Percentiles rank a stretch among this genome's conserved stretches.
Conservation (phyloP, 2,113 vertebrate genomes). For the Petrocephalus microphthalmus region DNA sequence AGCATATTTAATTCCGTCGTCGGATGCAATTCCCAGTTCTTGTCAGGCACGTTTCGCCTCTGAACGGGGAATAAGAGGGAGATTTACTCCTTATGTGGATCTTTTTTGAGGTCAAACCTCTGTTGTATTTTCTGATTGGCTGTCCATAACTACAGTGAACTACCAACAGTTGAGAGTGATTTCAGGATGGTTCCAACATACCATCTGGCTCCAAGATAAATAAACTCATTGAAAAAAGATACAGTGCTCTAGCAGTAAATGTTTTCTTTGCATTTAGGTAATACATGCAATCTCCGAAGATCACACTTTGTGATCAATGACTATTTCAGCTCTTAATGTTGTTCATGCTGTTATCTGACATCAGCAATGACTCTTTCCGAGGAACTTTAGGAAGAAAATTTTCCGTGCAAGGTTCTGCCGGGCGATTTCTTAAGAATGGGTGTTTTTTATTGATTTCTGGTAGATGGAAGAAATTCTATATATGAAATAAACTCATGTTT, state of each 20-base stretch:
- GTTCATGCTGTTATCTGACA: background rate
- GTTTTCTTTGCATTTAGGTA: background rate
- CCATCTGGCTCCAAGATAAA: background rate
- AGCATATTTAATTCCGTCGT: constrained; percentile 11
- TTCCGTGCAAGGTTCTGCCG: background rate
- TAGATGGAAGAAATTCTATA: background rate
- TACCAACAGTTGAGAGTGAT: background rate
- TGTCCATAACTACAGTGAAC: background rate
- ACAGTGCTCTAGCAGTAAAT: background rate
- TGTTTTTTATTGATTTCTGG: background rate
- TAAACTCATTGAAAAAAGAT: background rate
- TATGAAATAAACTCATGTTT: constrained; percentile 2
- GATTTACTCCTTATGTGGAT: background rate
- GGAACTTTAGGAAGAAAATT: background rate
- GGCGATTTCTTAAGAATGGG: background rate
- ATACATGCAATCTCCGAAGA: background rate
- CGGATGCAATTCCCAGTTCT: constrained; percentile 6
- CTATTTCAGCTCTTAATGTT: background rate
- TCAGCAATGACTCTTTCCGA: background rate
- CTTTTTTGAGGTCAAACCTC: constrained; percentile 1
- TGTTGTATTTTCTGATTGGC: constrained; percentile 4
- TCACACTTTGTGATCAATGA: background rate
- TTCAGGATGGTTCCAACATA: background rate
- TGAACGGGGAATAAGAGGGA: background rate
- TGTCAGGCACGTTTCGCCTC: background rate